Conservation (phyloP, 2,888 invertebrate species). For the Drosophila stalkeri region DNA sequence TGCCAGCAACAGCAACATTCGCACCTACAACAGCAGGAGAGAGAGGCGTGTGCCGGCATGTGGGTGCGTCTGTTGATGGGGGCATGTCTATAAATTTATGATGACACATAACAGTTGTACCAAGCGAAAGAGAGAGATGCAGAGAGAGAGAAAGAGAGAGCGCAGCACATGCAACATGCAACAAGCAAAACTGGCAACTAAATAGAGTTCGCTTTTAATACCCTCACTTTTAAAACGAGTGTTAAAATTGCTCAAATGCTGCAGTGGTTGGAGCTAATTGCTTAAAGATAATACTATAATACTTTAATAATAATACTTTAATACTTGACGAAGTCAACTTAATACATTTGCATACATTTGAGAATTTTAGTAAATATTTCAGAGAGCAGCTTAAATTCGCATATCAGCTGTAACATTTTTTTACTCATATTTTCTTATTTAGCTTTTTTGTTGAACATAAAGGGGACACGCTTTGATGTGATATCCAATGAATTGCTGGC, state of each 20-base stretch:
- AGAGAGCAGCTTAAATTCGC: not conserved
- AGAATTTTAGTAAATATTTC: not conserved
- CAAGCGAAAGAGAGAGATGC: not conserved
- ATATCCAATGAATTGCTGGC: slow-evolving; percentile 41
- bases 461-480: slow-evolving; percentile 29
- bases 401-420: not conserved
- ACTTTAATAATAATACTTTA: not conserved
- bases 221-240: slow-evolving; percentile 11
- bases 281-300: too few relatives aligned
- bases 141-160: not conserved
- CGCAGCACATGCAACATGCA: slow-evolving; percentile 38
- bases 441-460: not conserved
- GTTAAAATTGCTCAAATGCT: not conserved
- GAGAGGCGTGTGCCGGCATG: slow-evolving; percentile 30
- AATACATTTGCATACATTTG: not conserved
- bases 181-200: slow-evolving; percentile 53
- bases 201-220: slow-evolving; percentile 37
- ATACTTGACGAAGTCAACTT: too few relatives aligned
- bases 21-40: slow-evolving; percentile 29
- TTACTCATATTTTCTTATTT: not conserved
- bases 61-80: slow-evolving; percentile 48
- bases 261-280: not conserved
- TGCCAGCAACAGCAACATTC: slow-evolving; percentile 44
- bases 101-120: slow-evolving; percentile 17
- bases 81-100: slow-evolving; percentile 49